Base-by-base conservation (phyloP, 2,797 vertebrate genomes). In the Bucorvus abyssinicus region DNA sequence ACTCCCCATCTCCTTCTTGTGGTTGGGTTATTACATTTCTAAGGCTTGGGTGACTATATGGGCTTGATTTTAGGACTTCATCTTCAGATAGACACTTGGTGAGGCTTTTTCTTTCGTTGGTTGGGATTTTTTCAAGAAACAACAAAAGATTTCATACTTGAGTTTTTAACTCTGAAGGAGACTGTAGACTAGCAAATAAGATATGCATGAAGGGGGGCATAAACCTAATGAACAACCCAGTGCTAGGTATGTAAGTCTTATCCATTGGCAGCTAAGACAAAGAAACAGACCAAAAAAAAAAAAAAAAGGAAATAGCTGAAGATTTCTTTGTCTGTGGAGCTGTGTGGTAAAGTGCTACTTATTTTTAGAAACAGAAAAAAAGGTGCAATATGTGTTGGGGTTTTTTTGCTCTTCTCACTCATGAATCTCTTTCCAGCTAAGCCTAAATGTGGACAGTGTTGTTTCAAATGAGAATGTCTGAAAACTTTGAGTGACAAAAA, bases 361-460 rank as follows among this genome's bases (percentile, higher is more conserved):
- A 49, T 40, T 84, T 70, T 60, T 55, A 40, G 29, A 84, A 68
- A 38, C 4, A 67, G 19, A 47, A 81, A 70, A 69, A 85, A 64
- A 24, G 2, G 1, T n/a, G 8, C 19, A 42, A 42, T 27, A 19
- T 32, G 16, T 34, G 10, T 4, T 59, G 22, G 18, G 34, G 0
- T 4, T 47, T 8, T 38, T n/a, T n/a, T 18, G 0, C 12, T 69
- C 26, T 71, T 63, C 29, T 78, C 23, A 45, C 12, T 75, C n/a
- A 40, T 4, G 0, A 71, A 36, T 56, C 12, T 55, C 57, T 75
- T 40, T 59, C 30, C 38, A 84, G 49, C 24, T 57, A 74, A 63
- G 16, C 19, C 8, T 38, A 55, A 74, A 74, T 0, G 5, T 45
- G 21, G 32, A 22, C 5, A 63, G 7, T 26, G 23, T 27, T 59